phyloP scores from a whole-genome alignment of 2,113 vertebrate genomes.

The Notothenia rossii region DNA sequence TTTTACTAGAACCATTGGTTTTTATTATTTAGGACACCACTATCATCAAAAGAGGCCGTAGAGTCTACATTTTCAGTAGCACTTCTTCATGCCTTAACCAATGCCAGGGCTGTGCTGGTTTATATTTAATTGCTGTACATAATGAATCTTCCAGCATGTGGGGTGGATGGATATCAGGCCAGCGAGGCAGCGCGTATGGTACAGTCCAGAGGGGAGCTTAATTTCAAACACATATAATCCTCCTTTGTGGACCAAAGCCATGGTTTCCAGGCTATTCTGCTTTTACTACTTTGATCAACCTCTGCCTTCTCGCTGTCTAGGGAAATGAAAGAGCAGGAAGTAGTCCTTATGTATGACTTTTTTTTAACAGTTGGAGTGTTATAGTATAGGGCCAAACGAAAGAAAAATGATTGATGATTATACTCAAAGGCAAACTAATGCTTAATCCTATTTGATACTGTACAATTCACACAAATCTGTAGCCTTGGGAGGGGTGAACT shows the following conservation, averaged over 20 bases:
- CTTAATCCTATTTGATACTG: too few species aligned
- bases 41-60: slow-evolving; percentile 11
- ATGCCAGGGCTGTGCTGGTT: neutral
- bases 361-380: neutral
- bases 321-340: neutral
- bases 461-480: too few species aligned
- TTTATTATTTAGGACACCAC: slow-evolving; percentile 27
- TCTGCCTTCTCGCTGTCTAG: neutral
- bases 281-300: slow-evolving; percentile 51
- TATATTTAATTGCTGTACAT: slow-evolving; percentile 10
- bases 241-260: slow-evolving; percentile 31
- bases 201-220: slow-evolving; percentile 43
- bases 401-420: neutral
- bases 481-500: too few species aligned
- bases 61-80: neutral
- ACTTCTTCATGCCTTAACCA: neutral
- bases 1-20: neutral
- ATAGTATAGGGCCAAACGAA: neutral
- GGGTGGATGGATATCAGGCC: slow-evolving; percentile 29
- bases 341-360: too few species aligned
- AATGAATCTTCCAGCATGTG: slow-evolving; percentile 36
- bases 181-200: slow-evolving; percentile 24
- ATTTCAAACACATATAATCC: slow-evolving; percentile 61
- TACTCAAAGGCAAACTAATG: too few species aligned
- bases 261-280: slow-evolving; percentile 28